Conservation (phyloP, 2,888 invertebrate genomes). For the Lamellibrachia columna region DNA sequence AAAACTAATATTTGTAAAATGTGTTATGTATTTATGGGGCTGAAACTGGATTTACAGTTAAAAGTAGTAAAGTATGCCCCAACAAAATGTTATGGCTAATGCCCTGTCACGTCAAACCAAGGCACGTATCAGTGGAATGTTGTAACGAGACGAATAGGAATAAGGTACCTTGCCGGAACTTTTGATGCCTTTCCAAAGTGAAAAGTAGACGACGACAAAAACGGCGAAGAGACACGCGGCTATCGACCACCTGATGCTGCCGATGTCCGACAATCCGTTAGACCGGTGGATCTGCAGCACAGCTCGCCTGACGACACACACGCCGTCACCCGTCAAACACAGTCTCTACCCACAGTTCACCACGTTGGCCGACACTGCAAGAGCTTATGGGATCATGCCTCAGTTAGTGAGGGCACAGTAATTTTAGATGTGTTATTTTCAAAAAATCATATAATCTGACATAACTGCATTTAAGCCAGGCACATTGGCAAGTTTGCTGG, state of each 20-base stretch:
- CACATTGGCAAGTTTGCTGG: too few relatives aligned
- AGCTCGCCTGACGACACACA: slow-evolving; percentile 47
- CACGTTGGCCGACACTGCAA: not conserved
- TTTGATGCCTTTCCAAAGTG: slow-evolving; percentile 67
- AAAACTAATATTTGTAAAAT: too few relatives aligned
- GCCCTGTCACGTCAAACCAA: not conserved
- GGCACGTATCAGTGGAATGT: not conserved
- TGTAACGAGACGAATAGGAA: slow-evolving; percentile 59
- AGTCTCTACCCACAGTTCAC: not conserved
- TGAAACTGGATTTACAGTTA: too few relatives aligned
- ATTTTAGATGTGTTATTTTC: not conserved
- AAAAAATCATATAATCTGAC: too few relatives aligned
- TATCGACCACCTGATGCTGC: slow-evolving; percentile 62
- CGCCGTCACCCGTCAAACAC: not conserved
- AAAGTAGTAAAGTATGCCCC: not conserved
- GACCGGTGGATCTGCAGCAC: slow-evolving; percentile 60
- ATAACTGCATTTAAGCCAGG: too few relatives aligned
- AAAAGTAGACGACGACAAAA: slow-evolving; percentile 65
- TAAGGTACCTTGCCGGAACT: slow-evolving; percentile 69
- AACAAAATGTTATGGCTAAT: too few relatives aligned
- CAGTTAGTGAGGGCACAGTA: not conserved
- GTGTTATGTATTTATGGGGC: too few relatives aligned
- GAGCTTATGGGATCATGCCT: not conserved
- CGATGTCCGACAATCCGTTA: slow-evolving; percentile 56
- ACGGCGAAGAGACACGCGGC: slow-evolving; percentile 61